Evolutionary conservation across 2,113 vertebrate species (phyloP).

Genomic region (Maccullochella peelii): DNA sequence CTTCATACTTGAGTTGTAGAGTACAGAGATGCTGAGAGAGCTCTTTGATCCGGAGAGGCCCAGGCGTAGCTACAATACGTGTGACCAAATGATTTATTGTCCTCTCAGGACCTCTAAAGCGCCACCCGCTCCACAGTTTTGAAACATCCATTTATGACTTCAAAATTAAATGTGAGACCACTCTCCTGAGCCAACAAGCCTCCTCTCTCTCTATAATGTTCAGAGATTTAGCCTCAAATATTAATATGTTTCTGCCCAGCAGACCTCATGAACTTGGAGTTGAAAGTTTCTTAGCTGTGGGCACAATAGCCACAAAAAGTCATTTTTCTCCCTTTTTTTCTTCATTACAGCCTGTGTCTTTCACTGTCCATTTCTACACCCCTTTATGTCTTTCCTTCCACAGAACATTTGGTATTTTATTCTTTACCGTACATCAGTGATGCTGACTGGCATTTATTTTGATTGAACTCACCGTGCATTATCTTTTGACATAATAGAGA

Average conservation of each 20-base stretch:
- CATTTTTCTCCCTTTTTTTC: background rate
- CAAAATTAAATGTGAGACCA: slow-evolving; percentile 58
- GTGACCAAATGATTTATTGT: slow-evolving; percentile 66
- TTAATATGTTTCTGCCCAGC: slow-evolving; percentile 44
- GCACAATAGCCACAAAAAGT: background rate
- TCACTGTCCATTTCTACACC: background rate
- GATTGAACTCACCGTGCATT: slow-evolving; percentile 34
- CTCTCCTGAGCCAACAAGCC: slow-evolving; percentile 1
- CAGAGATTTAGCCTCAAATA: slow-evolving; percentile 44
- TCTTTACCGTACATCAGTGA: slow-evolving; percentile 37
- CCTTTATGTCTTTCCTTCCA: background rate
- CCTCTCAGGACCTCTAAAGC: slow-evolving; percentile 55
- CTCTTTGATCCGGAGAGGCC: slow-evolving; percentile 53
- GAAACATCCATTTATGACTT: slow-evolving; percentile 64
- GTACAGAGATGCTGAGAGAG: slow-evolving; percentile 50
- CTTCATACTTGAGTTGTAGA: slow-evolving; percentile 24
- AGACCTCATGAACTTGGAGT: slow-evolving; percentile 19
- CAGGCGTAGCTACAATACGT: slow-evolving; percentile 4
- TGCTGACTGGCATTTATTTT: slow-evolving; percentile 34
- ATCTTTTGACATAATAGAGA: slow-evolving; percentile 34
- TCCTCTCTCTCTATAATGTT: slow-evolving; percentile 22
- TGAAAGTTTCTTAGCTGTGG: slow-evolving; percentile 27
- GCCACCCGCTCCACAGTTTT: slow-evolving; percentile 48
- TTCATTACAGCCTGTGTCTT: background rate
- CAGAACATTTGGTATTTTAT: slow-evolving; percentile 27